Percentiles rank a stretch among this genome's conserved stretches.
Conservation (phyloP, 1,140 invertebrate species). For the Pseudomyrmex flavicornis region DNA sequence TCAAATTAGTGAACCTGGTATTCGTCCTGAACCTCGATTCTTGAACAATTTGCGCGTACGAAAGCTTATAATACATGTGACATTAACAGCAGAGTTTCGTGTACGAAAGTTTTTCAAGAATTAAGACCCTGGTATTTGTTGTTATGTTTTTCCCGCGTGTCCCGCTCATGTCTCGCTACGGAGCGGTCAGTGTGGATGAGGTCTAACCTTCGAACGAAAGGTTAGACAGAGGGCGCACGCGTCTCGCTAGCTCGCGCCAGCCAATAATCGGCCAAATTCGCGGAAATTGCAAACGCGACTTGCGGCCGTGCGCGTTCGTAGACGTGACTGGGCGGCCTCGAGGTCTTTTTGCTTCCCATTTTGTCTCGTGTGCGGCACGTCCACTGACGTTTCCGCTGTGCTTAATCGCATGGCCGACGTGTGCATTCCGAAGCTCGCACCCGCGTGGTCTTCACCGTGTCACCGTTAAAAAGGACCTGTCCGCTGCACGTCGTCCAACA, state of each 20-base stretch:
- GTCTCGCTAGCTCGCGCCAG: no score
- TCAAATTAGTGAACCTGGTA: no score
- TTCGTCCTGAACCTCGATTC: no score
- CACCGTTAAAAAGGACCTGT: constrained; percentile 55
- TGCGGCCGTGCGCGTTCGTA: constrained; percentile 37
- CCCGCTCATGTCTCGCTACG: no score
- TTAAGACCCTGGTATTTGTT: no score
- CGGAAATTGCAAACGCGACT: constrained; percentile 44
- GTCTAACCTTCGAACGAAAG: no score
- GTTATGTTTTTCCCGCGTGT: no score
- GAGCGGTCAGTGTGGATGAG: no score
- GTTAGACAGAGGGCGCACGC: not conserved
- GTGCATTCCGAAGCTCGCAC: constrained; percentile 76
- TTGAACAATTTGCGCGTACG: no score
- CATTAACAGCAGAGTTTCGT: no score
- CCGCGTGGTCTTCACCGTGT: constrained; percentile 75
- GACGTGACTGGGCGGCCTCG: constrained; percentile 59
- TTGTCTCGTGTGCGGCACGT: constrained; percentile 65
- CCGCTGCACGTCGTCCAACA: constrained; percentile 6
- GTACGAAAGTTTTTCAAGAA: no score
- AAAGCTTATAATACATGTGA: no score
- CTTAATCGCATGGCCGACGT: constrained; percentile 82
- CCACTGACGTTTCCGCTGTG: constrained; percentile 75
- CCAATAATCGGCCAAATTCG: constrained; percentile 2
- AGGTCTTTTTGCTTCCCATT: constrained; percentile 72